phyloP scores from a whole-genome alignment of 2,888 invertebrate genomes.

The Tenthredo livida region DNA sequence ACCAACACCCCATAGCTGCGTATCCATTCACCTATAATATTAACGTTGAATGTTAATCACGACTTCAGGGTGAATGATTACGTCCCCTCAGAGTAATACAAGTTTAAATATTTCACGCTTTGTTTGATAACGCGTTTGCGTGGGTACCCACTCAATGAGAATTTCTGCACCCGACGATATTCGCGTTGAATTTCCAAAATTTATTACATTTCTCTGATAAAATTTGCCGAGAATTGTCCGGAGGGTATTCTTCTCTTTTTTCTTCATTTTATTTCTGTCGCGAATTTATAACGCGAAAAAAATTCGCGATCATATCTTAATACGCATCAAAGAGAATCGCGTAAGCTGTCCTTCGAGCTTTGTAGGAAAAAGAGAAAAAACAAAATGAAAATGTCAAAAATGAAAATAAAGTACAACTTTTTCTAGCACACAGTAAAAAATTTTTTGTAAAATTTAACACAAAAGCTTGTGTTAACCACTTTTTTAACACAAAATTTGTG shows the following conservation, averaged over 20 bases:
- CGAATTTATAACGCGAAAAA: background rate
- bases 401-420: too few species aligned
- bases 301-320: too few species aligned
- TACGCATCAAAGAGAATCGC: too few species aligned
- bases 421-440: too few species aligned
- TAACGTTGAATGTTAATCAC: background rate
- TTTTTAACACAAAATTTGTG: too few species aligned
- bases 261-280: background rate
- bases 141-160: background rate
- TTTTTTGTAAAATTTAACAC: too few species aligned
- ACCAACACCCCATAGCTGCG: background rate
- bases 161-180: background rate
- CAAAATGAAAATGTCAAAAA: too few species aligned
- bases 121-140: background rate
- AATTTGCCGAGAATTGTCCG: background rate
- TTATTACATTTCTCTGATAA: background rate
- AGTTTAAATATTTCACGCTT: constrained; percentile 2
- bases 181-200: background rate
- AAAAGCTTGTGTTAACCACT: too few species aligned
- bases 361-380: too few species aligned
- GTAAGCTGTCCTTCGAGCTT: too few species aligned
- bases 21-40: background rate
- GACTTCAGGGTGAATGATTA: background rate
- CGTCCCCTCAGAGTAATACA: background rate
- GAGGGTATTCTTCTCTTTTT: background rate